A percentile compares a stretch with the other conserved stretches of the same genome.
Evolutionary conservation across 2,113 vertebrate genomes (phyloP).

Genomic region (Pao palembangensis): DNA sequence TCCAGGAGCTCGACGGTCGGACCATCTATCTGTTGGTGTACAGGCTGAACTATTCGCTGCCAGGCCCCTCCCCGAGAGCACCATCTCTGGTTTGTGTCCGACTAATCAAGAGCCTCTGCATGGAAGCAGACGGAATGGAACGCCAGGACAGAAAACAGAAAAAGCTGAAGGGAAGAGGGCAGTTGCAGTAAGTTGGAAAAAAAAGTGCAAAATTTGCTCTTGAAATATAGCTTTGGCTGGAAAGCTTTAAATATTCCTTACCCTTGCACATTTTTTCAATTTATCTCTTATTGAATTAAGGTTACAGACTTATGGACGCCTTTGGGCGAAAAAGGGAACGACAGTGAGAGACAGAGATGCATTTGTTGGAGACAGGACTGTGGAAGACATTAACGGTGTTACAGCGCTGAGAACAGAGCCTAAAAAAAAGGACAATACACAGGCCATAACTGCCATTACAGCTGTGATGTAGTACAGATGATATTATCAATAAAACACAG

Average conservation of each 20-base stretch:
- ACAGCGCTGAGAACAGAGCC: not conserved
- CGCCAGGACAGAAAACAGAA: slow-evolving; percentile 39
- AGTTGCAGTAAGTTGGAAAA: slow-evolving; percentile 1
- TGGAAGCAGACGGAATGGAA: slow-evolving; percentile 51
- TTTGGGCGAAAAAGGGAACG: slow-evolving; percentile 17
- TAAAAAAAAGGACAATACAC: not conserved
- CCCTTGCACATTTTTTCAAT: slow-evolving; percentile 57
- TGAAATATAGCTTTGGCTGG: slow-evolving; percentile 17
- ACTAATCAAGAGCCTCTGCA: slow-evolving; percentile 38
- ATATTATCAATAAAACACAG: too few species aligned
- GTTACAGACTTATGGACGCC: slow-evolving; percentile 57
- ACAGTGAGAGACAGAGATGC: not conserved
- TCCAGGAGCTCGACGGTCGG: slow-evolving; percentile 11
- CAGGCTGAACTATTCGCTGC: not conserved
- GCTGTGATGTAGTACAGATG: too few species aligned
- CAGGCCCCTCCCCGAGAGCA: not conserved
- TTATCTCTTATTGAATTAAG: slow-evolving; percentile 61
- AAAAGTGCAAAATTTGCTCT: slow-evolving; percentile 29
- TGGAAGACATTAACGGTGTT: not conserved
- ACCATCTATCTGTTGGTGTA: slow-evolving; percentile 4
- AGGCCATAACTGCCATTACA: too few species aligned
- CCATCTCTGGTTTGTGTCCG: slow-evolving; percentile 63
- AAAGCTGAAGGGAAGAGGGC: slow-evolving; percentile 16
- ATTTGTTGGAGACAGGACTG: not conserved
- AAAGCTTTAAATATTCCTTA: slow-evolving; percentile 34